These are phyloP conservation scores for Dendrocincla fuliginosa DNA, from an alignment of 2,797 vertebrate species.

Conservation along the genomic window DNA sequence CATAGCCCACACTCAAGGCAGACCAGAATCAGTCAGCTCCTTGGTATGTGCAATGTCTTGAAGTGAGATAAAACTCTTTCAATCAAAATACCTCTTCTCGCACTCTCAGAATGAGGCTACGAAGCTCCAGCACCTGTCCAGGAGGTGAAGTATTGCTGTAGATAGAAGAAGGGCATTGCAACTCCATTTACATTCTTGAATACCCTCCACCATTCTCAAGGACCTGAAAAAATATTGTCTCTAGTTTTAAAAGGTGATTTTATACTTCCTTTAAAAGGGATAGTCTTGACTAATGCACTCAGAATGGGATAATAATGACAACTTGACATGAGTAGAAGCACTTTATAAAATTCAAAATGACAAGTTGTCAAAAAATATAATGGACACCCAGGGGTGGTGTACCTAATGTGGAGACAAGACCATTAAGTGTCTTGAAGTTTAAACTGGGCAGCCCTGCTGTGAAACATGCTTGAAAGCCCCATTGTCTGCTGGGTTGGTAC, in stretches of 20 bases:
- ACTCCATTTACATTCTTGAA: not conserved
- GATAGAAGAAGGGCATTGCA: not conserved
- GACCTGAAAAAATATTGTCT: not conserved
- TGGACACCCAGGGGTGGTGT: not conserved
- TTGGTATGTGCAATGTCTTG: not conserved
- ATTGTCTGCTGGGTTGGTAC: not conserved
- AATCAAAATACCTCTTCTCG: not conserved
- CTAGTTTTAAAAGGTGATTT: not conserved
- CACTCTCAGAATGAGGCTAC: not conserved
- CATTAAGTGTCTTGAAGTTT: not conserved
- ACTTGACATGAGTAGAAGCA: not conserved
- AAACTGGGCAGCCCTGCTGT: not conserved
- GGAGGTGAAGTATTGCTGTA: not conserved
- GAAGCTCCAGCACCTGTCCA: not conserved
- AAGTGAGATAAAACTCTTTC: not conserved
- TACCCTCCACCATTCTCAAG: not conserved
- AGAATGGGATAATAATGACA: not conserved
- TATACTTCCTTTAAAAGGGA: not conserved
- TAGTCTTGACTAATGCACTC: not conserved
- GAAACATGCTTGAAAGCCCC: not conserved
- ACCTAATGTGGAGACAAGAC: not conserved
- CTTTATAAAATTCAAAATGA: not conserved
- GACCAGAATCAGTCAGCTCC: not conserved
- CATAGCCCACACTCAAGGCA: not conserved
- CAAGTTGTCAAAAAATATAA: constrained; percentile 28